Evolutionary conservation across 2,797 vertebrate species (phyloP), one percentile per base, ranked within the genome.

Genomic region (Carapus acus): DNA sequence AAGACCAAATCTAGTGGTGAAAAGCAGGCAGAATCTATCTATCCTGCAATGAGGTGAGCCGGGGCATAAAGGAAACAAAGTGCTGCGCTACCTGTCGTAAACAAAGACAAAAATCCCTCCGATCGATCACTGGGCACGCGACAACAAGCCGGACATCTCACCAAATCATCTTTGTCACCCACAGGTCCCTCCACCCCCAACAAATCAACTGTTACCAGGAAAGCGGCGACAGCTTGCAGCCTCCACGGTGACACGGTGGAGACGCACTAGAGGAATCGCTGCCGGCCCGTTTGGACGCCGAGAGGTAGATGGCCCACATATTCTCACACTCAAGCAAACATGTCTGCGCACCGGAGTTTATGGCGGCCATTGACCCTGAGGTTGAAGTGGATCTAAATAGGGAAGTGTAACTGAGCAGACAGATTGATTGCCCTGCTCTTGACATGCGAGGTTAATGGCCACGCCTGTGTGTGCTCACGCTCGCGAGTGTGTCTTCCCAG

Each of bases 171-270:
- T 61, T 55, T 18, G 23, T 46, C 48, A 53, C 48, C 50, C 23
- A 43, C 39, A 21, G 18, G 50, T 49, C 53, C 65, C n/a, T n/a
- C n/a, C n/a, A n/a, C n/a, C n/a, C 44, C 34, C 44, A 29, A 39
- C 16, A 58, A 62, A 63, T 37, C 36, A 72, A 15, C 38, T 62
- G 51, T 57, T 52, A 65, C 52, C 55, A 51, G 48, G 43, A 68
- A 53, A 54, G 27, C 34, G 36, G 29, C 19, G 58, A 43, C 7
- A 51, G 14, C 41, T n/a, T 31, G 34, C 4, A 15, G 38, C 57
- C 31, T 43, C 29, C 27, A n/a, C 50, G 4, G 24, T 27, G 9
- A 4, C 20, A 69, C 15, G 7, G 14, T 44, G 8, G 16, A 24
- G 18, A 44, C 39, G 24, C 6, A 51, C 31, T 15, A 36, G 27